phyloP scores from a whole-genome alignment of 2,888 invertebrate genomes.

The Parapristionchus giblindavisi region DNA sequence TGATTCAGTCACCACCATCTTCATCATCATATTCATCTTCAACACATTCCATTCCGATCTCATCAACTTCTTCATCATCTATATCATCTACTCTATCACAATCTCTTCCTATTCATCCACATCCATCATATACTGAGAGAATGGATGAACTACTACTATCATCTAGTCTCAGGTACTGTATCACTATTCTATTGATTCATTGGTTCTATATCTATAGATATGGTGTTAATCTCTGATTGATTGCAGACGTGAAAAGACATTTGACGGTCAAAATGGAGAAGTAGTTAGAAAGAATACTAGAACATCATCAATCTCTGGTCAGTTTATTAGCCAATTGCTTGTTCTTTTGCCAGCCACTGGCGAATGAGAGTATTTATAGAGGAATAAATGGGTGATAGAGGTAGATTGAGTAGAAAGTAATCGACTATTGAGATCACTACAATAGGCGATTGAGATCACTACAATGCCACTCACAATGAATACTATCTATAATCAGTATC shows the following conservation, averaged over 20 bases:
- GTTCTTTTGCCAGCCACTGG: no score
- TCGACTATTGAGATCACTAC: no score
- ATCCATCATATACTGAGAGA: slow-evolving; percentile 25
- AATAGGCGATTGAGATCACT: no score
- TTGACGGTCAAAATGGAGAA: slow-evolving; percentile 12
- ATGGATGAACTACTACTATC: slow-evolving; percentile 39
- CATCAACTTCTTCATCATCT: no score
- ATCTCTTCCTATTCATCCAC: slow-evolving; percentile 13
- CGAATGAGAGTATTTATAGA: no score
- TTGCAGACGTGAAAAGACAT: slow-evolving; percentile 29
- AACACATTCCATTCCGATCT: no score
- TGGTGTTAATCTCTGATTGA: not conserved
- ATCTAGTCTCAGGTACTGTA: slow-evolving; percentile 35
- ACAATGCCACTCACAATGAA: no score
- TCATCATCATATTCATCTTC: no score
- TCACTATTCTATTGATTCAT: not conserved
- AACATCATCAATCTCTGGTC: slow-evolving; percentile 26
- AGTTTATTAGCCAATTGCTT: not conserved
- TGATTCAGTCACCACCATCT: no score
- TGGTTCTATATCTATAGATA: not conserved
- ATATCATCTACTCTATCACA: not conserved
- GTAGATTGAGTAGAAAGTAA: no score
- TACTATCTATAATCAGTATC: no score
- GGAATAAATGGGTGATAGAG: no score
- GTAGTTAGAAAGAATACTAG: not conserved